Base-by-base conservation (phyloP, 2,797 vertebrate species). In the Cephalopachus bancanus region DNA sequence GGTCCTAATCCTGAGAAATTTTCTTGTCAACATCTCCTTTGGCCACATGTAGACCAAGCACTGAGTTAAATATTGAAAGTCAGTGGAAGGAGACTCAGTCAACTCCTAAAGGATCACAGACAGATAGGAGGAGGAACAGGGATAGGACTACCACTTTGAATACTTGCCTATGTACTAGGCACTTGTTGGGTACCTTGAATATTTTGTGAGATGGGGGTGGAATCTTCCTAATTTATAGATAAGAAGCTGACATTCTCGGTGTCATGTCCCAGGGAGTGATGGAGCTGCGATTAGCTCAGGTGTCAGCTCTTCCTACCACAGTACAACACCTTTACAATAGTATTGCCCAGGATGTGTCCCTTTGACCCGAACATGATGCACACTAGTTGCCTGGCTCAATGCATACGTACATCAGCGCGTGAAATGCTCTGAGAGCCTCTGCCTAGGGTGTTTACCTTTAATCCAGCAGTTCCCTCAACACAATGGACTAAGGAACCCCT, bases 151-250 rank as follows among this genome's bases (percentile, higher is more conserved):
- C 60, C 33, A 85, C n/a, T 88, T 10, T 3, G 53, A 80, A 33
- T 33, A 57, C 10, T 44, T 57, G 26, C 85, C 84, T 71, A 4
- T 4, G 55, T 17, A 20, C 19, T 24, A n/a, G 19, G 30, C 7
- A 69, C 44, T 49, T 87, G 30, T 62, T 71, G 59, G 57, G 44
- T 12, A 49, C 24, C 59, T 26, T 12, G 30, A 74, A 60, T 51
- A 89, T 91, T 88, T 65, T 76, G 28, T 60, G 57, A 86, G 83
- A 55, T 69, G 33, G 69, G 67, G 51, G n/a, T 92, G 51, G 78
- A 53, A 53, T 79, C 79, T 94, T 79, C 65, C 26, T 44, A 24
- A 26, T 15, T 62, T 11, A 30, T 51, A 93, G 64, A 88, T 37
- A 84, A 80, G 75, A 85, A 87, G 72, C 7, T 15, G 26, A 74